Conservation (phyloP, 2,113 vertebrate genomes). For the Dissostichus mawsoni region DNA sequence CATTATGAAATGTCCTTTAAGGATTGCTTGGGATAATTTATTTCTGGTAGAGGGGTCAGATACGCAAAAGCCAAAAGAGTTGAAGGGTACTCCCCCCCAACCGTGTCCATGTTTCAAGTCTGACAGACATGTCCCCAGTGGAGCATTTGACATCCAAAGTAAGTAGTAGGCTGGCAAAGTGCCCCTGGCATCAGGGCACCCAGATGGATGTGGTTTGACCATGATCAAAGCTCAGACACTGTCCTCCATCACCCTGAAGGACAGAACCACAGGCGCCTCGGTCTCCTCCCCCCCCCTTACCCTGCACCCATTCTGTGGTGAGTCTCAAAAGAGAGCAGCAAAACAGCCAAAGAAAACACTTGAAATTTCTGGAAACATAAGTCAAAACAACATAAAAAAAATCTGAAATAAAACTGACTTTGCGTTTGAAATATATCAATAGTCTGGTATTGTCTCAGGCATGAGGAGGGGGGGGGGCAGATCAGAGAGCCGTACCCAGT, state of each 20-base stretch:
- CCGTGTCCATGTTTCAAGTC: constrained; percentile 64
- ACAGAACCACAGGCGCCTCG: constrained; percentile 55
- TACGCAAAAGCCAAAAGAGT: constrained; percentile 62
- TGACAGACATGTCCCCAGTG: constrained; percentile 71
- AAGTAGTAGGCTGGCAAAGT: constrained; percentile 74
- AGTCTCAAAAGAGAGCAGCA: constrained; percentile 32
- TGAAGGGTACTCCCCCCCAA: constrained; percentile 69
- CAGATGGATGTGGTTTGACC: constrained; percentile 78
- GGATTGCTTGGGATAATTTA: constrained; percentile 57
- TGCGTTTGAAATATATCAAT: constrained; percentile 72
- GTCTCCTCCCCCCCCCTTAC: constrained; percentile 5
- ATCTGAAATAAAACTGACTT: constrained; percentile 54
- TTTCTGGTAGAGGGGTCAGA: constrained; percentile 61
- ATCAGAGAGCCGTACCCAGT: constrained; percentile 81
- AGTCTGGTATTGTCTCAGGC: constrained; percentile 76
- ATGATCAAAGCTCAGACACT: constrained; percentile 76
- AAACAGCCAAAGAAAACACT: constrained; percentile 29
- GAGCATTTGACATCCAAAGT: constrained; percentile 71
- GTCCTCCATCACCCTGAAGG: constrained; percentile 80
- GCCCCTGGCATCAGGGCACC: constrained; percentile 78
- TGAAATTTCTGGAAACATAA: constrained; percentile 54
- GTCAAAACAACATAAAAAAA: constrained; percentile 60
- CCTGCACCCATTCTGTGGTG: constrained; percentile 32
- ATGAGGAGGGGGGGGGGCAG: constrained; percentile 50
- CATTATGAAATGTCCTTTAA: constrained; percentile 63